These are phyloP conservation scores for Sarcophilus harrisii DNA, from an alignment of 2,797 vertebrate genomes.

Conservation along the genomic window DNA sequence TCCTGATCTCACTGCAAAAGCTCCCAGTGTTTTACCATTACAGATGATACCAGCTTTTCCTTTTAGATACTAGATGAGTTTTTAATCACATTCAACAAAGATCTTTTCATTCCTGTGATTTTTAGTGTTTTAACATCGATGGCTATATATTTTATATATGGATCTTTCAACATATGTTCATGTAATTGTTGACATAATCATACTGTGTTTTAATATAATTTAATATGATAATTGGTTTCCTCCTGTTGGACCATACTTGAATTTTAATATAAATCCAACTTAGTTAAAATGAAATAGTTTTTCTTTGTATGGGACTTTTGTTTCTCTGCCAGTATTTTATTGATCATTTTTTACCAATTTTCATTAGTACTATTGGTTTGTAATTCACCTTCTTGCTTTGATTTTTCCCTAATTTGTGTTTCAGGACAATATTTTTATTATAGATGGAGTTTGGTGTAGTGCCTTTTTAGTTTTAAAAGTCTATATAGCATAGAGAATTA, in stretches of 20 bases:
- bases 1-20: not conserved
- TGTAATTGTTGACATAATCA: not conserved
- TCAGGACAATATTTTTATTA: not conserved
- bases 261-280: not conserved
- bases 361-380: not conserved
- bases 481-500: not conserved
- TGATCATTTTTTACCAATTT: not conserved
- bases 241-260: not conserved
- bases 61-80: not conserved
- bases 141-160: not conserved
- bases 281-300: not conserved
- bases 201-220: not conserved
- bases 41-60: not conserved
- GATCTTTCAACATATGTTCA: not conserved
- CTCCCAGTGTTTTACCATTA: not conserved
- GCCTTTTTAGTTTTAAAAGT: not conserved
- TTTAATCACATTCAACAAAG: not conserved
- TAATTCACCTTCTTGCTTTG: not conserved
- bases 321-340: not conserved
- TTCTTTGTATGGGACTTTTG: not conserved
- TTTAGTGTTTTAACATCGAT: not conserved
- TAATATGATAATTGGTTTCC: not conserved
- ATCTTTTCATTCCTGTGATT: not conserved
- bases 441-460: not conserved
- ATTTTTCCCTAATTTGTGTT: not conserved